These are phyloP conservation scores for Rhodinocichla rosea DNA, from an alignment of 2,113 vertebrate species.

Conservation along the genomic window DNA sequence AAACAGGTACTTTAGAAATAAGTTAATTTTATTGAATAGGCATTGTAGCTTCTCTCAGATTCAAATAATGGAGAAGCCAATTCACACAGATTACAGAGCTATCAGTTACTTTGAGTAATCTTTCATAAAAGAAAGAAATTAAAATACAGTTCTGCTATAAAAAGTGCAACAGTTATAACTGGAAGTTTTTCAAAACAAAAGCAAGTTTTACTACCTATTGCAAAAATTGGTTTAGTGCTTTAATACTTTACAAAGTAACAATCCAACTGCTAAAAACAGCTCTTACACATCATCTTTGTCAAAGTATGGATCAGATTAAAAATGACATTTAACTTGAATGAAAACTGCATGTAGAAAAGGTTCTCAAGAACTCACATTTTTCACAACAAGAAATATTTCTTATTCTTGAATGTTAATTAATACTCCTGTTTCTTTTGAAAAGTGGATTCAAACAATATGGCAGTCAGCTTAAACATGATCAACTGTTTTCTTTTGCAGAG, in stretches of 20 bases:
- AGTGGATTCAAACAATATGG: neutral
- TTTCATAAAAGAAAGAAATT: conserved; percentile 81
- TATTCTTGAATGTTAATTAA: neutral
- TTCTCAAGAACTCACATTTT: conserved; percentile 26
- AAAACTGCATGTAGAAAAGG: conserved; percentile 53
- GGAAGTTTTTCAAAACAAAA: conserved; percentile 75
- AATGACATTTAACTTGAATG: conserved; percentile 48
- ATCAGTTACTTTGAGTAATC: conserved; percentile 73
- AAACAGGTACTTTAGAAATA: conserved; percentile 68
- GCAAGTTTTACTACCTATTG: conserved; percentile 75
- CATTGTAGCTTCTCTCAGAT: conserved; percentile 69
- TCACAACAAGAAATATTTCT: conserved; percentile 13
- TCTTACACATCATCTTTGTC: conserved; percentile 63
- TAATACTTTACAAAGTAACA: conserved; percentile 72
- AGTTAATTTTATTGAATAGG: conserved; percentile 75
- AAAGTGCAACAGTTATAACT: conserved; percentile 73
- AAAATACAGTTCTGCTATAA: conserved; percentile 77
- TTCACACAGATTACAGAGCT: conserved; percentile 75
- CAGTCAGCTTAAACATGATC: neutral
- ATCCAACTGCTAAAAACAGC: conserved; percentile 65
- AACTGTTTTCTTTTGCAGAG: neutral
- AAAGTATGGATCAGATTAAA: conserved; percentile 56
- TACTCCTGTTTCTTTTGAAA: neutral
- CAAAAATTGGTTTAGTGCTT: conserved; percentile 74
- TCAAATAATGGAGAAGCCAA: conserved; percentile 70